Conservation (phyloP, 2,888 invertebrate species). For the Neoaliturus tenellus region DNA sequence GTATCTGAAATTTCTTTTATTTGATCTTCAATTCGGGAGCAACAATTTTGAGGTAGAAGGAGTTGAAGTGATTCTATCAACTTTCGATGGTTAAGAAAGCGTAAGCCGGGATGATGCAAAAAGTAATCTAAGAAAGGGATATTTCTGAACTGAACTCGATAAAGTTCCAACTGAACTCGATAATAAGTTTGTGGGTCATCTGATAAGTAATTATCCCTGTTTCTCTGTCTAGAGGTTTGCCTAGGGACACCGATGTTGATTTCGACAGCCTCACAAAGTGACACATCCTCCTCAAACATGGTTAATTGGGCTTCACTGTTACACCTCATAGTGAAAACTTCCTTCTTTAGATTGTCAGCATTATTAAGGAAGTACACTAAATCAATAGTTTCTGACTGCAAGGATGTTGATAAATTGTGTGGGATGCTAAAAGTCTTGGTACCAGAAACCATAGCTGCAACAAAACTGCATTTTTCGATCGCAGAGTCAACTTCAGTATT, state of each 20-base stretch:
- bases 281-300: neutral
- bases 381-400: slow-evolving; percentile 26
- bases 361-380: neutral
- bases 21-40: neutral
- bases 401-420: slow-evolving; percentile 1
- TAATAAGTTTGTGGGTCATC: slow-evolving; percentile 25
- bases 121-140: slow-evolving; percentile 12
- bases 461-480: slow-evolving; percentile 28
- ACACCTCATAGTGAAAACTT: slow-evolving; percentile 1
- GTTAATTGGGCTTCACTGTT: slow-evolving; percentile 1
- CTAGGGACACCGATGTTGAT: slow-evolving; percentile 16
- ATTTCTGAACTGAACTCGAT: too few species aligned
- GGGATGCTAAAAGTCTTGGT: slow-evolving; percentile 6
- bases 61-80: neutral
- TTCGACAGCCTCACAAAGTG: slow-evolving; percentile 9
- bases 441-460: slow-evolving; percentile 21
- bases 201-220: slow-evolving; percentile 10
- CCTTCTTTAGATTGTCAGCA: neutral
- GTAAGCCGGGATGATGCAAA: neutral
- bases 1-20: neutral
- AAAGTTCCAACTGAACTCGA: slow-evolving; percentile 28
- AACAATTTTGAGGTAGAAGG: neutral
- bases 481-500: slow-evolving; percentile 21
- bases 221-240: neutral
- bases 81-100: slow-evolving; percentile 30